phyloP scores from a whole-genome alignment of 2,797 vertebrate genomes.

The Megaceryle alcyon region DNA sequence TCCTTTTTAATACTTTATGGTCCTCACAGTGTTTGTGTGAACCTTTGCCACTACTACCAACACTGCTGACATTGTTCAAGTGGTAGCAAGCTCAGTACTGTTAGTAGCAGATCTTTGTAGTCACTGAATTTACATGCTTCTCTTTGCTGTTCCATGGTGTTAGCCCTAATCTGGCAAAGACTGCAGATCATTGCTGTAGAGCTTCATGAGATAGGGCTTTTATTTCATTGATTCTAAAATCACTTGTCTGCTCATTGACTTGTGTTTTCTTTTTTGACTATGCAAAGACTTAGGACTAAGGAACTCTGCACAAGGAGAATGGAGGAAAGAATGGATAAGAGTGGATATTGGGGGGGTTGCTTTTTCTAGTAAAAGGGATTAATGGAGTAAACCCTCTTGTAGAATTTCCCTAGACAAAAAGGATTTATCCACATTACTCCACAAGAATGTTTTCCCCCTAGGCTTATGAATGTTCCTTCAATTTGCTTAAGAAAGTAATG shows the following conservation, averaged over 20 bases:
- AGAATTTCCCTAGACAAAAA: not conserved
- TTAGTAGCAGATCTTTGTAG: fast-evolving
- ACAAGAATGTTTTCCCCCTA: not conserved
- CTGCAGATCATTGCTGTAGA: not conserved
- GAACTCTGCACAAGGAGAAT: not conserved
- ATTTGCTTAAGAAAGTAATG: not conserved
- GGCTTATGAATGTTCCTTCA: not conserved
- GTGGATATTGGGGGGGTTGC: not conserved
- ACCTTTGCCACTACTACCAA: not conserved
- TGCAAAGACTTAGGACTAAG: not conserved
- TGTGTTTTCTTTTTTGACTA: not conserved
- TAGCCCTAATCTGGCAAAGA: not conserved
- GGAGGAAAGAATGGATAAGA: not conserved
- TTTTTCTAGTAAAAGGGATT: not conserved
- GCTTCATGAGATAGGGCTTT: not conserved
- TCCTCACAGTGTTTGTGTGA: not conserved
- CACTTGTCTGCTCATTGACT: not conserved
- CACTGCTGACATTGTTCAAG: not conserved
- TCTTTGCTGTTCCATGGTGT: not conserved
- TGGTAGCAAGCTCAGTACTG: not conserved
- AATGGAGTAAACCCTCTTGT: not conserved
- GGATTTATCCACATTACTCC: not conserved
- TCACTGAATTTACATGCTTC: not conserved
- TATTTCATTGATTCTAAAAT: not conserved
- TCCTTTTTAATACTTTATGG: not conserved